A percentile compares a stretch with the other conserved stretches of the same genome.
phyloP scores from a whole-genome alignment of 1,140 invertebrate species.

The Trachymyrmex cornetzi region DNA sequence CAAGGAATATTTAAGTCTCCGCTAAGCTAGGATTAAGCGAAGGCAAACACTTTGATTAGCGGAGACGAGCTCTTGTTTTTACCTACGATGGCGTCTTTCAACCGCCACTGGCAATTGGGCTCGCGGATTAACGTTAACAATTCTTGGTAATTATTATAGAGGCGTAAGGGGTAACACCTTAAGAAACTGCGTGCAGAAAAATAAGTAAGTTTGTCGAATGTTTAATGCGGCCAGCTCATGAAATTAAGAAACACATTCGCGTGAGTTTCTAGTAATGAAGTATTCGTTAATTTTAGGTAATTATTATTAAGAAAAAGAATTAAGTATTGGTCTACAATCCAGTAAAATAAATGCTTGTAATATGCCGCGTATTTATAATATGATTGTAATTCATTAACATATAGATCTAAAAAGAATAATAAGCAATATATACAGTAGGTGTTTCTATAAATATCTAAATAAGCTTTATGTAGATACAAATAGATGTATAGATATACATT shows the following conservation, averaged over 20 bases:
- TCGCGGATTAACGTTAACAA: slow-evolving; percentile 64
- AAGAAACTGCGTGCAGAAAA: slow-evolving; percentile 12
- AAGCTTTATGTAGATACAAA: not conserved
- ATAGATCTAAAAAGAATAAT: not conserved
- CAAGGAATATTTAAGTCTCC: slow-evolving; percentile 85
- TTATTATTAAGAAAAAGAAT: not conserved
- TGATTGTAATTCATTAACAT: not conserved
- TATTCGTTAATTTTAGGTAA: not conserved
- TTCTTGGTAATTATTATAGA: slow-evolving; percentile 29
- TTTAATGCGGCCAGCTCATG: not conserved
- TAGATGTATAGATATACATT: not conserved
- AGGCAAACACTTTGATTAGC: slow-evolving; percentile 84
- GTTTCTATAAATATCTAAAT: not conserved
- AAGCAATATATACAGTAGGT: not conserved
- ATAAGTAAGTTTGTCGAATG: slow-evolving; percentile 25
- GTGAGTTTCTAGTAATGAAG: not conserved
- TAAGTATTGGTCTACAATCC: not conserved
- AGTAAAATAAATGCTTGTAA: not conserved
- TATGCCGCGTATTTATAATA: not conserved
- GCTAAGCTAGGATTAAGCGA: slow-evolving; percentile 84
- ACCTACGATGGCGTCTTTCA: slow-evolving; percentile 60
- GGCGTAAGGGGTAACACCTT: slow-evolving; percentile 28
- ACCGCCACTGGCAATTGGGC: slow-evolving; percentile 66
- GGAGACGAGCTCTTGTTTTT: slow-evolving; percentile 83
- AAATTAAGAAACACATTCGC: slow-evolving; percentile 7